These are phyloP conservation scores for Aurelia coerulea DNA, from an alignment of 30 jellyfish, hydroid and myxozoan genomes.

Conservation along the genomic window DNA sequence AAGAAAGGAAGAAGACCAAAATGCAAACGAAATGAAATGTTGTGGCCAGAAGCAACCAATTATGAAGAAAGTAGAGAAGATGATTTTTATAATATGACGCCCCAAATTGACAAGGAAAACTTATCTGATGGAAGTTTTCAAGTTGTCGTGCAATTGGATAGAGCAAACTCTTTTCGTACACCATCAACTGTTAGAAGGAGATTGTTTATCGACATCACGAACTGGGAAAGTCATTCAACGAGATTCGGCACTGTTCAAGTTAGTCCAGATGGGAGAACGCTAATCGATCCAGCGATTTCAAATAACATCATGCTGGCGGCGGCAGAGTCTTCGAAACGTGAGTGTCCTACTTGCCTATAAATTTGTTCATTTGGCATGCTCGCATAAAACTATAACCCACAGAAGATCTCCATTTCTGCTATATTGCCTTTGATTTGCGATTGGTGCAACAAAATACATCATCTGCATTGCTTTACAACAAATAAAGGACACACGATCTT, in stretches of 20 bases:
- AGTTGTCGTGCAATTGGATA: constrained; percentile 6
- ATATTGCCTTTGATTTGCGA: too few relatives aligned
- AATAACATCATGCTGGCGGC: constrained; percentile 19
- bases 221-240: neutral
- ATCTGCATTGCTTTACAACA: too few relatives aligned
- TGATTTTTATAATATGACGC: neutral
- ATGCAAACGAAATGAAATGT: neutral
- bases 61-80: neutral
- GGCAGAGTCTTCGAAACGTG: constrained; percentile 1
- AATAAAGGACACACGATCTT: too few relatives aligned
- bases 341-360: neutral
- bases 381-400: too few relatives aligned
- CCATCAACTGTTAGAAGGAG: neutral
- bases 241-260: constrained; percentile 7
- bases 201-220: constrained; percentile 1
- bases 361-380: too few relatives aligned
- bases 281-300: constrained; percentile 11
- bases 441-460: too few relatives aligned
- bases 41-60: neutral
- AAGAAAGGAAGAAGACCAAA: constrained; percentile 16
- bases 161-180: neutral
- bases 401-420: too few relatives aligned
- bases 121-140: neutral
- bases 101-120: constrained; percentile 1
- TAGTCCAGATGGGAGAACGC: constrained; percentile 22